A percentile compares a stretch with the other conserved stretches of the same genome.
Evolutionary conservation across 2,888 invertebrate genomes (phyloP).

Genomic region (Empis stercorea): DNA sequence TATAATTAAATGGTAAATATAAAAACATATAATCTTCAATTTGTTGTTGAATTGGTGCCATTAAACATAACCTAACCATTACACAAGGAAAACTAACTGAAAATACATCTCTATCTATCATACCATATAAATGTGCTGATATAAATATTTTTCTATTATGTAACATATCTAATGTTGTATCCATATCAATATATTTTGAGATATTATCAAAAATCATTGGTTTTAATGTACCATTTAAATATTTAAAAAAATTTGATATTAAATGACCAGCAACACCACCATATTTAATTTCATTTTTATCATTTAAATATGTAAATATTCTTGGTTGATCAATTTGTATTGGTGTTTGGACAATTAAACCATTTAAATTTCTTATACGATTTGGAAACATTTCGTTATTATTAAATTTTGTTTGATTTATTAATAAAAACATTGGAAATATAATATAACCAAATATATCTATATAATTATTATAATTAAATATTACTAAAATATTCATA

Average conservation of each 20-base stretch:
- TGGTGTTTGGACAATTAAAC: conserved; percentile 4
- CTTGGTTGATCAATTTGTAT: conserved; percentile 5
- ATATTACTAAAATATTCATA: conserved; percentile 2
- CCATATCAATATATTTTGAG: background rate
- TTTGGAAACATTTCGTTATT: background rate
- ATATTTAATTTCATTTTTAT: background rate
- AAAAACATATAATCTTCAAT: conserved; percentile 4
- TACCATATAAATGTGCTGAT: conserved; percentile 6
- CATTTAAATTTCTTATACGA: conserved; percentile 3
- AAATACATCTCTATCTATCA: conserved; percentile 1
- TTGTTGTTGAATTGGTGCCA: conserved; percentile 2
- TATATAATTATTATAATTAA: background rate
- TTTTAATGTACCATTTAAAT: conserved; percentile 4
- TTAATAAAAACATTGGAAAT: conserved; percentile 3
- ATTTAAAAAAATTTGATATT: conserved; percentile 2
- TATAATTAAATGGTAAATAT: conserved; percentile 1
- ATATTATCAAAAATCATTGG: background rate
- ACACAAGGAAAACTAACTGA: conserved; percentile 4
- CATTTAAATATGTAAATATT: conserved; percentile 3
- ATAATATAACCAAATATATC: conserved; percentile 5
- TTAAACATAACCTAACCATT: conserved; percentile 2
- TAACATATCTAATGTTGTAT: background rate
- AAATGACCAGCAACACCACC: conserved; percentile 3
- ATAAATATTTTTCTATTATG: conserved; percentile 1
- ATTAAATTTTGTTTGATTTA: conserved; percentile 1